A percentile compares a stretch with the other conserved stretches of the same genome.
Evolutionary conservation across 1,140 invertebrate species (phyloP).

Genomic region (Zaprionus gabonicus): DNA sequence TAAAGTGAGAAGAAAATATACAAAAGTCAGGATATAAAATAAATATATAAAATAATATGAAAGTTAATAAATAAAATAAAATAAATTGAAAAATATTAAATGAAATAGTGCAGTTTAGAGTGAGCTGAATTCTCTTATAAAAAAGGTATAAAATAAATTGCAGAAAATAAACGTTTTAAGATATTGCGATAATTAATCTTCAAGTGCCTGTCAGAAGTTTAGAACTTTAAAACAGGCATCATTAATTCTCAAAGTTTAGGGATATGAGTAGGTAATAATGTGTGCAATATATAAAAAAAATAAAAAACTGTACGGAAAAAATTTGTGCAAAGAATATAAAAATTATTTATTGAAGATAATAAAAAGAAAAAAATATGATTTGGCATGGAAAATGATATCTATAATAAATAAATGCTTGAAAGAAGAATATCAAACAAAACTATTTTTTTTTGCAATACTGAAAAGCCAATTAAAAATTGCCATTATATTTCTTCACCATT

Average conservation of each 20-base stretch:
- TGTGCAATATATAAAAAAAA: background rate
- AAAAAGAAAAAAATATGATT: background rate
- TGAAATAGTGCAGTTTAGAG: background rate
- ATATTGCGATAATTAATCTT: background rate
- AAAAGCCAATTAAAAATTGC: background rate
- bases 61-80: no score
- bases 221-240: background rate
- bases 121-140: background rate
- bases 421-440: background rate
- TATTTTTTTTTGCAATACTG: background rate
- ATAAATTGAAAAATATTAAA: background rate
- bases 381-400: background rate
- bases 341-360: no score
- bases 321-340: background rate
- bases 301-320: background rate
- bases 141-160: background rate
- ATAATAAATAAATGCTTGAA: background rate
- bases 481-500: background rate
- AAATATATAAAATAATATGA: no score
- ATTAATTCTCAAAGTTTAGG: constrained; percentile 15
- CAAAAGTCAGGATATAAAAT: background rate
- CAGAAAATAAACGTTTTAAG: background rate
- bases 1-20: background rate
- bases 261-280: background rate
- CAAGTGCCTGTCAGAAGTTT: background rate